Percentiles rank a stretch among this genome's conserved stretches.
These are phyloP conservation scores for Drosophila biarmipes DNA, from an alignment of 1,140 invertebrate species.

Conservation along the genomic window DNA sequence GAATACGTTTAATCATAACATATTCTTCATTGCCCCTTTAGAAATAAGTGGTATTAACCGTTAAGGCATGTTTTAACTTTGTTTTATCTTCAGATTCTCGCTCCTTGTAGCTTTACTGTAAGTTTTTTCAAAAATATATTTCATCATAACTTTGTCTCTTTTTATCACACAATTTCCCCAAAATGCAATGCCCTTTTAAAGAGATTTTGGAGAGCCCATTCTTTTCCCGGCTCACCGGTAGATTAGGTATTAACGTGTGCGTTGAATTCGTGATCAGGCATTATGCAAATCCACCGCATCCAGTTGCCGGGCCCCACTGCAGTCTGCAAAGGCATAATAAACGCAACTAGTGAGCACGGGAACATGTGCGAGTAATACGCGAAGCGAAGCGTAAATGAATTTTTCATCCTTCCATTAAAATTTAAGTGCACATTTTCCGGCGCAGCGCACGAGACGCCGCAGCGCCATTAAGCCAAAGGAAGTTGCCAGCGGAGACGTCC, in stretches of 20 bases:
- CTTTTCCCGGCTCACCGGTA: not conserved
- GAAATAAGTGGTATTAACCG: too few species aligned
- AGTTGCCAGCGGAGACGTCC: conserved; percentile 39
- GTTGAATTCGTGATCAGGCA: conserved; percentile 37
- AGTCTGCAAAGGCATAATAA: conserved; percentile 26
- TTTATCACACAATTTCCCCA: too few species aligned
- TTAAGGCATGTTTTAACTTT: too few species aligned
- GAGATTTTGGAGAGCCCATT: conserved; percentile 11
- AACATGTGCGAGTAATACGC: conserved; percentile 74
- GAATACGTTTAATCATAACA: too few species aligned
- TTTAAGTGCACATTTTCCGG: conserved; percentile 83
- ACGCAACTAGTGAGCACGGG: conserved; percentile 61
- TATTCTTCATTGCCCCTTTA: too few species aligned
- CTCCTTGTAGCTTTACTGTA: too few species aligned
- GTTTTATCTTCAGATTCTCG: too few species aligned
- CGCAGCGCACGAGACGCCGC: conserved; percentile 70
- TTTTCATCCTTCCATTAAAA: conserved; percentile 83
- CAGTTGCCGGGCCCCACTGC: conserved; percentile 22
- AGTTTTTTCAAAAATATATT: too few species aligned
- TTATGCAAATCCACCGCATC: conserved; percentile 35
- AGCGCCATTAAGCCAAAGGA: conserved; percentile 48
- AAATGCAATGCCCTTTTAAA: not conserved
- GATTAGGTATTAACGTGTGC: conserved; percentile 47
- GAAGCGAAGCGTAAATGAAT: conserved; percentile 81
- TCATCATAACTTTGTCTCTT: too few species aligned